phyloP scores from a whole-genome alignment of 2,888 invertebrate species.

The Watsonalla cultraria region DNA sequence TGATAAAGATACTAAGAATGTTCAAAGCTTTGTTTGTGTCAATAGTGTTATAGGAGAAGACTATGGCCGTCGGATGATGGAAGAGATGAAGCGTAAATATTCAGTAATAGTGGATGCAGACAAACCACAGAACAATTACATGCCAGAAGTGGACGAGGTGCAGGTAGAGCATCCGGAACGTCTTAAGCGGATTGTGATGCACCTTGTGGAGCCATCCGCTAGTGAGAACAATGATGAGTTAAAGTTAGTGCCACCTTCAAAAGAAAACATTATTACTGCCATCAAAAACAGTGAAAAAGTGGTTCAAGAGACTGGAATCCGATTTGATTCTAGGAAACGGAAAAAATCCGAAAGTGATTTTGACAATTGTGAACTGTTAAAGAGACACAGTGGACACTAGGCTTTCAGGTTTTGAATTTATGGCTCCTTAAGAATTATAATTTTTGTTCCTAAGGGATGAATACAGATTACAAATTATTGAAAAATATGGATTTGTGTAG shows the following conservation, averaged over 20 bases:
- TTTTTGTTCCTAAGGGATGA: background rate
- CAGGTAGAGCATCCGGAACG: slow-evolving; percentile 85
- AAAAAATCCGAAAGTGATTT: slow-evolving; percentile 48
- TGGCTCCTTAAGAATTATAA: slow-evolving; percentile 26
- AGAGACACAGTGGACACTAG: slow-evolving; percentile 47
- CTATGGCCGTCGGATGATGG: slow-evolving; percentile 84
- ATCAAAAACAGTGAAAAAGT: slow-evolving; percentile 70
- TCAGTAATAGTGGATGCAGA: slow-evolving; percentile 82
- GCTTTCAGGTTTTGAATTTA: slow-evolving; percentile 14
- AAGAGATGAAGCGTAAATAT: slow-evolving; percentile 89
- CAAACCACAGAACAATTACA: slow-evolving; percentile 47
- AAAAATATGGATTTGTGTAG: too few species aligned
- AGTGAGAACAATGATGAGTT: slow-evolving; percentile 56
- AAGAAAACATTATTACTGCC: slow-evolving; percentile 68
- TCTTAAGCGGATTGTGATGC: slow-evolving; percentile 85
- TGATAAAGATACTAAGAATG: slow-evolving; percentile 85
- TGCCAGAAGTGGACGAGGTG: slow-evolving; percentile 44
- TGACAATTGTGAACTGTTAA: slow-evolving; percentile 42
- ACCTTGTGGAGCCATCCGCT: slow-evolving; percentile 72
- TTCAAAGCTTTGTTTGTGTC: slow-evolving; percentile 92
- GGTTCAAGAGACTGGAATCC: slow-evolving; percentile 63
- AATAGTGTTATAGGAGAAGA: slow-evolving; percentile 88
- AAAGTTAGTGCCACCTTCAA: slow-evolving; percentile 64
- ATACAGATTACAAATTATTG: too few species aligned
- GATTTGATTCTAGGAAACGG: slow-evolving; percentile 64